These are phyloP conservation scores for Penelope pileata DNA, from an alignment of 2,113 vertebrate species.

Conservation along the genomic window DNA sequence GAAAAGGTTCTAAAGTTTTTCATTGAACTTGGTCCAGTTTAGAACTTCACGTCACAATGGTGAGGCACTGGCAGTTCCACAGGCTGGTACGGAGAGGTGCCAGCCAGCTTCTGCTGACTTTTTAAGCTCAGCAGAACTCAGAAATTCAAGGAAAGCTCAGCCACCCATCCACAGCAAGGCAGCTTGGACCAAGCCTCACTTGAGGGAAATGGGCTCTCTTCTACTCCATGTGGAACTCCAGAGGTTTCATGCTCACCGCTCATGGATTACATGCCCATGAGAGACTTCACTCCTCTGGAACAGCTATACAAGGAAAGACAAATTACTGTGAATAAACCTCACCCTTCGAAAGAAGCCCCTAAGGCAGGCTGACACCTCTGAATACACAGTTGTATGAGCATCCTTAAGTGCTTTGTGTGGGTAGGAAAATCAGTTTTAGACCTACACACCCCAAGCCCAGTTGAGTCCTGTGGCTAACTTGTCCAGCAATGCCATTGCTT, in stretches of 20 bases:
- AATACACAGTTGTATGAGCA: fast-evolving
- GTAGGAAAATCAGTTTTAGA: neutral
- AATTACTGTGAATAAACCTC: neutral
- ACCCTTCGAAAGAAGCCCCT: neutral
- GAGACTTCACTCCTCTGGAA: neutral
- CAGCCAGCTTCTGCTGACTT: no score
- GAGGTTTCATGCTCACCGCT: fast-evolving
- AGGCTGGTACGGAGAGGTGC: neutral
- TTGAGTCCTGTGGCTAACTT: neutral
- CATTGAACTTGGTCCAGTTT: fast-evolving
- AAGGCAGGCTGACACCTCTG: neutral
- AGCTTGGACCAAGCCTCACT: neutral
- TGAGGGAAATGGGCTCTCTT: neutral
- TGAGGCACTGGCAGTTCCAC: neutral
- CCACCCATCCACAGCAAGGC: neutral
- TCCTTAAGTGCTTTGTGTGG: no score
- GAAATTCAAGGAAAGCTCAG: neutral
- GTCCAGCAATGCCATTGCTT: neutral
- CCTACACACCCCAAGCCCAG: neutral
- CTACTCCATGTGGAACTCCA: neutral
- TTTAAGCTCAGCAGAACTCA: neutral
- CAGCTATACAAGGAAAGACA: fast-evolving
- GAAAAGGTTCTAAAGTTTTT: neutral
- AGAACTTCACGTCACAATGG: fast-evolving
- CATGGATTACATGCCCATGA: fast-evolving